Conservation (phyloP, 2,113 vertebrate species). For the Pollachius pollachius region DNA sequence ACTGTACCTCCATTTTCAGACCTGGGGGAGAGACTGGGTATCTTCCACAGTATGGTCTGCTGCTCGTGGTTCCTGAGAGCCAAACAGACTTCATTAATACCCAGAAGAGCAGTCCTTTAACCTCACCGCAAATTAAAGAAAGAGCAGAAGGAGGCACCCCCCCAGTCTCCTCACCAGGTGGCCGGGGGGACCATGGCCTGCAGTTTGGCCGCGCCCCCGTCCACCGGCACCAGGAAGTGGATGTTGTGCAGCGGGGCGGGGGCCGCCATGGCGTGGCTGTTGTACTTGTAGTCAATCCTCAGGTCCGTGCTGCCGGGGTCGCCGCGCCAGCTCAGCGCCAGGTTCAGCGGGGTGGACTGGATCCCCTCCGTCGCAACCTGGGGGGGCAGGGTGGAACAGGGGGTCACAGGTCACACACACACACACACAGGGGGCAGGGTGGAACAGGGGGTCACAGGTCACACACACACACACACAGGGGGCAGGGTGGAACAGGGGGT, state of each 20-base stretch:
- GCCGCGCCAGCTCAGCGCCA: slow-evolving; percentile 94
- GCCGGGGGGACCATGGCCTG: slow-evolving; percentile 93
- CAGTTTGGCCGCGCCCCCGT: slow-evolving; percentile 85
- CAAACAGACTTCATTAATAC: neutral
- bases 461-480: slow-evolving; percentile 5
- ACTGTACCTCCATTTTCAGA: slow-evolving; percentile 93
- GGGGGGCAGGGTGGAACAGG: neutral
- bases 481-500: no score
- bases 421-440: neutral
- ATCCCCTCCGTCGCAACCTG: slow-evolving; percentile 93
- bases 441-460: neutral
- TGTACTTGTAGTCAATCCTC: slow-evolving; percentile 97
- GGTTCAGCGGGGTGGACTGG: slow-evolving; percentile 94
- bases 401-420: neutral
- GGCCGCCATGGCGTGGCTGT: slow-evolving; percentile 86
- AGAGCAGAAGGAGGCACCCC: neutral
- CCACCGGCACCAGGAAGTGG: slow-evolving; percentile 88
- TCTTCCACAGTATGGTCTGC: slow-evolving; percentile 96
- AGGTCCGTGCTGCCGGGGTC: slow-evolving; percentile 89
- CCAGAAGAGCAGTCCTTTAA: no score
- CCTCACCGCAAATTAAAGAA: no score
- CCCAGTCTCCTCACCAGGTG: slow-evolving; percentile 79
- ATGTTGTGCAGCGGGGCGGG: slow-evolving; percentile 91
- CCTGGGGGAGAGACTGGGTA: slow-evolving; percentile 93
- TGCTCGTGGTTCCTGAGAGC: slow-evolving; percentile 86